A percentile compares a stretch with the other conserved stretches of the same genome.
phyloP scores from a whole-genome alignment of 2,113 vertebrate genomes.

The Ptyas mucosa region DNA sequence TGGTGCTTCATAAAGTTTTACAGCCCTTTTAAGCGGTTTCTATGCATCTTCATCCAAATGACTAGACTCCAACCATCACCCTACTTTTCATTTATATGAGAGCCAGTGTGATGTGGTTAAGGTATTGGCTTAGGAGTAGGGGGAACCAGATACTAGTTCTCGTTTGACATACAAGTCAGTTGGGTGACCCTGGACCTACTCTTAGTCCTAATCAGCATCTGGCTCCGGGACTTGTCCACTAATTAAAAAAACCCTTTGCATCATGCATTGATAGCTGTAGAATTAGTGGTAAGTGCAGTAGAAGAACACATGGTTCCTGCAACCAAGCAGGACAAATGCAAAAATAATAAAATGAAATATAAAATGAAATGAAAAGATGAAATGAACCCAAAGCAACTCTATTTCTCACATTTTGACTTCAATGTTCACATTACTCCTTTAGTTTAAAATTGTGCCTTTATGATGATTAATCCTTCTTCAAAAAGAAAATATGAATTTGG shows the following conservation, averaged over 20 bases:
- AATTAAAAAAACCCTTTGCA: neutral
- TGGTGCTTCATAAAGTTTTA: neutral
- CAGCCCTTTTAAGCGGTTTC: neutral
- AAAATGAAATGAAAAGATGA: neutral
- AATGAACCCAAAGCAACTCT: neutral
- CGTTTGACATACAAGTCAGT: neutral
- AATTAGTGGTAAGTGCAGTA: neutral
- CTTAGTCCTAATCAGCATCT: neutral
- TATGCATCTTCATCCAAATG: neutral
- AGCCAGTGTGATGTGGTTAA: neutral
- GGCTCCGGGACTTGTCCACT: neutral
- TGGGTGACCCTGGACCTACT: neutral
- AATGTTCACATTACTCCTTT: neutral
- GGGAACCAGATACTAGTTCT: neutral
- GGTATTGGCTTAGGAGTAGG: neutral
- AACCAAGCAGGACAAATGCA: neutral
- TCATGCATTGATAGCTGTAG: neutral
- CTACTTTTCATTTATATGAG: neutral
- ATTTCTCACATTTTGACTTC: neutral
- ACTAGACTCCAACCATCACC: neutral
- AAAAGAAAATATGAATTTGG: neutral
- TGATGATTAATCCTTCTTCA: neutral
- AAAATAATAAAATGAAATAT: neutral
- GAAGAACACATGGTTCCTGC: neutral
- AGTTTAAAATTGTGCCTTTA: neutral